Evolutionary conservation across 1,140 invertebrate genomes (phyloP).

Genomic region (Lordiphosa mommai): DNA sequence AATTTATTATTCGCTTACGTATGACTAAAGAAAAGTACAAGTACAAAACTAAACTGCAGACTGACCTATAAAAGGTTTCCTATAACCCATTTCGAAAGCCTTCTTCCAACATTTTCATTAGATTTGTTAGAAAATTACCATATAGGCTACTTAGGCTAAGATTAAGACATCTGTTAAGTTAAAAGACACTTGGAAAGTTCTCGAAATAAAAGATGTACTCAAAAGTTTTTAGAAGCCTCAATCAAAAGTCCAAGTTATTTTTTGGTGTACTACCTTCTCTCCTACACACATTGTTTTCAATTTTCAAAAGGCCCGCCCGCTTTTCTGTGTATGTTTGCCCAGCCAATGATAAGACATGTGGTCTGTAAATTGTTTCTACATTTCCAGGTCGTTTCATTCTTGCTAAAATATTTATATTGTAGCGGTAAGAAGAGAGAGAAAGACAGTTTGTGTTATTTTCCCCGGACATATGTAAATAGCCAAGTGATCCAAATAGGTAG

Average conservation of each 20-base stretch:
- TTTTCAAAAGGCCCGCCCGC: conserved; percentile 10
- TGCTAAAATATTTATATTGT: conserved; percentile 68
- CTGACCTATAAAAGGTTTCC: too few species aligned
- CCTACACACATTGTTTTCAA: neutral
- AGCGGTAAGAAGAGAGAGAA: conserved; percentile 8
- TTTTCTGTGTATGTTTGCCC: conserved; percentile 4
- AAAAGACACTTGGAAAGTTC: too few species aligned
- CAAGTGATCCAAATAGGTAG: conserved; percentile 56
- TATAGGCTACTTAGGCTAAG: too few species aligned
- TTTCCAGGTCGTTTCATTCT: conserved; percentile 29
- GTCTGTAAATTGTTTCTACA: conserved; percentile 28
- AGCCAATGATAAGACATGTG: conserved; percentile 29
- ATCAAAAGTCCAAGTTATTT: neutral
- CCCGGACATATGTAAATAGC: conserved; percentile 66
- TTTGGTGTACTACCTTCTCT: neutral
- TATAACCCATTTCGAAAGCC: too few species aligned
- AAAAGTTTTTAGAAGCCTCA: neutral
- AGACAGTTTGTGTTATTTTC: conserved; percentile 66
- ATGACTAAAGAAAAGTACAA: too few species aligned
- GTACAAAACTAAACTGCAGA: too few species aligned
- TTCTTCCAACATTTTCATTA: too few species aligned
- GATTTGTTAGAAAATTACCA: too few species aligned
- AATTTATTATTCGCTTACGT: too few species aligned
- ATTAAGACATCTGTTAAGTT: too few species aligned
- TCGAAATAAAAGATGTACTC: too few species aligned